These are phyloP conservation scores for Drosophila lacteicornis DNA, from an alignment of 1,140 invertebrate genomes.

Conservation along the genomic window DNA sequence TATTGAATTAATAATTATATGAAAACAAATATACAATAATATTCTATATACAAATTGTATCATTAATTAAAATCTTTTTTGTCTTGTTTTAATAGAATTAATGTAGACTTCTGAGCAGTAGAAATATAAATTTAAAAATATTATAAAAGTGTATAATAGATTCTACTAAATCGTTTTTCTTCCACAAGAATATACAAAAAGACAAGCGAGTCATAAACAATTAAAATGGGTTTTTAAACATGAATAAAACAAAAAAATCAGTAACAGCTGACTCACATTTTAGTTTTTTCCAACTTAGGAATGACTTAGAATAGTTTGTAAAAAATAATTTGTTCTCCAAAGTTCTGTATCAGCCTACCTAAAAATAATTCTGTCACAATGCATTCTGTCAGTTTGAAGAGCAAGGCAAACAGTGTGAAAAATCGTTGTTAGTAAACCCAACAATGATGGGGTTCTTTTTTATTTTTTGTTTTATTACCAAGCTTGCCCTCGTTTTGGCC, in stretches of 20 bases:
- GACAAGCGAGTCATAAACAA: too few species aligned
- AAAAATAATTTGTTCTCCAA: conserved; percentile 15
- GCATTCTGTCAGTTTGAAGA: conserved; percentile 43
- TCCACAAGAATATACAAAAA: too few species aligned
- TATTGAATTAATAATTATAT: too few species aligned
- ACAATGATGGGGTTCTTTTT: conserved; percentile 47
- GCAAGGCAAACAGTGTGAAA: conserved; percentile 46
- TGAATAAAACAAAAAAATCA: background rate
- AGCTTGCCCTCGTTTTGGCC: conserved; percentile 38
- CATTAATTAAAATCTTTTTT: background rate
- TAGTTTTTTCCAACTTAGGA: background rate
- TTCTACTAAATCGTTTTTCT: background rate
- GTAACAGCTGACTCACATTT: background rate
- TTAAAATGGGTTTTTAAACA: too few species aligned
- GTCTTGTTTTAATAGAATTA: background rate
- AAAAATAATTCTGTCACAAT: conserved; percentile 29
- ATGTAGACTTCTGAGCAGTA: background rate
- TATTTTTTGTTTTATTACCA: conserved; percentile 17
- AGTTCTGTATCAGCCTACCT: conserved; percentile 9
- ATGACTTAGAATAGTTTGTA: conserved; percentile 2
- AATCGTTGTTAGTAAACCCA: conserved; percentile 43
- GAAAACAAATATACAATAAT: too few species aligned
- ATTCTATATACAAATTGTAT: background rate
- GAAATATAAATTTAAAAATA: background rate
- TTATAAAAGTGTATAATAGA: background rate